Conservation (phyloP, 2,888 invertebrate species). For the Drosophila emarginata region DNA sequence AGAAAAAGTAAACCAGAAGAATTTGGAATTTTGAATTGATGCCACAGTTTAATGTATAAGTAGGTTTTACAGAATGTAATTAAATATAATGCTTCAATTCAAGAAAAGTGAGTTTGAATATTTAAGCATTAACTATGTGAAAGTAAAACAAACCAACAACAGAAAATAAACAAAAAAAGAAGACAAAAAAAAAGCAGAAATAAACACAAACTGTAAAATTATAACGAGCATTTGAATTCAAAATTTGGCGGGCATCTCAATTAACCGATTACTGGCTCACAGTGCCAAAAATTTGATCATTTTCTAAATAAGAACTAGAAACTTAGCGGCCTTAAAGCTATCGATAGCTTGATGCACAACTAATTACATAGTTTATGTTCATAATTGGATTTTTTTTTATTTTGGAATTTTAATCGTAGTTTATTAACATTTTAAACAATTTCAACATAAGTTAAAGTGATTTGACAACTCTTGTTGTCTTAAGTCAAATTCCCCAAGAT, state of each 20-base stretch:
- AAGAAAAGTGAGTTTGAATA: conserved; percentile 45
- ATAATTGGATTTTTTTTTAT: no score
- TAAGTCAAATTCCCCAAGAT: no score
- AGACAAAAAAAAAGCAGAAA: background rate
- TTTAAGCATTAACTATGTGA: conserved; percentile 56
- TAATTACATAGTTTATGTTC: no score
- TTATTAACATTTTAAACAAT: no score
- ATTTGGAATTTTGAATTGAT: conserved; percentile 53
- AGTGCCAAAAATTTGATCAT: no score
- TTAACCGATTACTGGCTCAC: background rate
- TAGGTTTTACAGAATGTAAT: conserved; percentile 73
- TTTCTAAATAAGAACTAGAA: background rate
- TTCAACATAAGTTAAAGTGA: no score
- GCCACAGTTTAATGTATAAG: conserved; percentile 69
- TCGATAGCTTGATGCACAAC: background rate
- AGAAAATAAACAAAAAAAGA: conserved; percentile 23
- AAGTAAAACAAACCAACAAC: conserved; percentile 30
- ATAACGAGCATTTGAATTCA: background rate
- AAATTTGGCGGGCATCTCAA: background rate
- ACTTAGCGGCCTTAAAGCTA: background rate
- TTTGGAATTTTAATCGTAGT: no score
- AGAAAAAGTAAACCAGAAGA: conserved; percentile 27
- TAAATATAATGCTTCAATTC: conserved; percentile 54
- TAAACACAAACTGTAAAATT: conserved; percentile 59
- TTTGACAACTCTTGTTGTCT: no score